Evolutionary conservation across 2,113 vertebrate genomes (phyloP).

Genomic region (Atrichornis clamosus): DNA sequence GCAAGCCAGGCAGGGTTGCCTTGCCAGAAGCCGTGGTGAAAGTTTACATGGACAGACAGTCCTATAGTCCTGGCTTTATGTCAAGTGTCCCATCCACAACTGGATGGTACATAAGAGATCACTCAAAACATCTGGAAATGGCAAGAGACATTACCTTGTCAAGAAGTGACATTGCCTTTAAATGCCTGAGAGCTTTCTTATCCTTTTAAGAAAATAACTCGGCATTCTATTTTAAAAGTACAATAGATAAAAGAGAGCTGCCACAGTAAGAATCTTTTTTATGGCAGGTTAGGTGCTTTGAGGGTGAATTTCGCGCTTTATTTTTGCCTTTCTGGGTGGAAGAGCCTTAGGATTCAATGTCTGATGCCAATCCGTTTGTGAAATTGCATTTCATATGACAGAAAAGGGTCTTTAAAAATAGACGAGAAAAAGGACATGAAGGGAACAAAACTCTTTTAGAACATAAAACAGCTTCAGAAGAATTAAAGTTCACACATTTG

Average conservation of each 20-base stretch:
- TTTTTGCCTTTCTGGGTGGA: conserved; percentile 20
- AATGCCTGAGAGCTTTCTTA: background rate
- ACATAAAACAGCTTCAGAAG: conserved; percentile 32
- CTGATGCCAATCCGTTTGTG: background rate
- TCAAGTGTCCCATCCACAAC: background rate
- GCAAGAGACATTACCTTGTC: background rate
- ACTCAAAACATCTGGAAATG: background rate
- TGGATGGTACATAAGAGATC: background rate
- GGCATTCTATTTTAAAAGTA: conserved; percentile 1
- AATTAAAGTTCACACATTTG: background rate
- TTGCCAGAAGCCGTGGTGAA: background rate
- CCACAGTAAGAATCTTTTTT: conserved; percentile 9
- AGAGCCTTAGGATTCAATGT: conserved; percentile 10
- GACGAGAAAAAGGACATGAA: conserved; percentile 11
- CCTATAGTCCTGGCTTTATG: background rate
- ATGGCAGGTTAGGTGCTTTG: background rate
- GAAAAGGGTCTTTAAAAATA: background rate
- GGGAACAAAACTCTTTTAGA: conserved; percentile 18
- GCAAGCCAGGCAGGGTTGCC: background rate
- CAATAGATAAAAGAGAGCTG: background rate
- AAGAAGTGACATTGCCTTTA: background rate
- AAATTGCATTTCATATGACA: conserved; percentile 41
- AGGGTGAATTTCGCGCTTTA: background rate
- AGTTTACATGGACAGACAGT: background rate
- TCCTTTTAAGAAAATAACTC: conserved; percentile 15